Evolutionary conservation across 2,888 invertebrate species (phyloP), one percentile per base, ranked within the genome.

Genomic region (Cylindroiulus punctatus): DNA sequence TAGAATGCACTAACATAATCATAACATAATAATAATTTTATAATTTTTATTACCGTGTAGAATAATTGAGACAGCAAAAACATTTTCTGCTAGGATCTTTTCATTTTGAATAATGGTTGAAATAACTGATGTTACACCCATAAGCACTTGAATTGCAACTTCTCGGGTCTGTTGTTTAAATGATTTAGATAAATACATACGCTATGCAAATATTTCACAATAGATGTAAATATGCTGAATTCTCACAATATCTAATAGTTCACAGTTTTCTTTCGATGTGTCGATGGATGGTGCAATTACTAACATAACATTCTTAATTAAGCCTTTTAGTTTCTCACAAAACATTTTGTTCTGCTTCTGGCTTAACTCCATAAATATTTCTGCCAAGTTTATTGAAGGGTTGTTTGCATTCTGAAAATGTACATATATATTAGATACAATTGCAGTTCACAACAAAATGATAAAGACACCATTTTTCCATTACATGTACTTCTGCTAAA

Each of bases 21-120:
- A n/a, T n/a, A n/a, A n/a, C n/a, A n/a, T n/a, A n/a, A n/a, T n/a
- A n/a, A n/a, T n/a, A n/a, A n/a, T n/a, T n/a, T n/a, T n/a, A n/a
- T n/a, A n/a, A n/a, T n/a, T n/a, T n/a, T n/a, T n/a, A n/a, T n/a
- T 44, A 84, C 84, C 84, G 47, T 84, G 84, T 26, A 84, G 26
- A 52, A 47, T 47, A 84, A 42, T 22, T 22, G 32, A 30, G 17
- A 47, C n/a, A 10, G 47, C 22, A 40, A 84, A 52, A 44, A 84
- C 22, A 26, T 52, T 52, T 22, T 84, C 84, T 0, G 22, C 84
- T 32, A 22, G 47, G 17, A 44, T 44, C 22, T 44, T 47, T 32
- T 84, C 84, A 52, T 47, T 30, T 84, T 84, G 40, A 7, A 84
- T 26, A 0, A 84, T 26, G 22, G 84, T n/a, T 44, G 44, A 32